Evolutionary conservation across 1,140 invertebrate genomes (phyloP).

Genomic region (Aphidius ervi): DNA sequence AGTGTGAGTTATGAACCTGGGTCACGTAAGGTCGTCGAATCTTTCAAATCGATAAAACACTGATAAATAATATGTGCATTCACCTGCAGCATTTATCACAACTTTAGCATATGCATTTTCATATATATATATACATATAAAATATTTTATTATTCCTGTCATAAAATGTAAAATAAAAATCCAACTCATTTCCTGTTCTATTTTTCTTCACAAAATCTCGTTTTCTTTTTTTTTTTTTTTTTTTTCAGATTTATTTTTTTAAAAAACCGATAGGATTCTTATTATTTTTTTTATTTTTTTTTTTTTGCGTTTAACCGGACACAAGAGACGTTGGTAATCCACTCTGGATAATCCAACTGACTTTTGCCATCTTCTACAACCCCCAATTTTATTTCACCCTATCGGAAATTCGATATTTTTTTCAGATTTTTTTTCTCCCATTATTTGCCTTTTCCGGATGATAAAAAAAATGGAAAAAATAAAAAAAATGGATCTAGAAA

Average conservation of each 20-base stretch:
- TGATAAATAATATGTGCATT: slow-evolving; percentile 34
- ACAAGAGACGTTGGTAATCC: slow-evolving; percentile 14
- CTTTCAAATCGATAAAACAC: slow-evolving; percentile 36
- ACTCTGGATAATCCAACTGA: slow-evolving; percentile 16
- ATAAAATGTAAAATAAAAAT: too few species aligned
- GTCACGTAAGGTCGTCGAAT: slow-evolving; percentile 35
- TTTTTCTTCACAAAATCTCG: not conserved
- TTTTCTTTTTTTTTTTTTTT: not conserved
- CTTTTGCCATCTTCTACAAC: not conserved
- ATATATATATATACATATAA: too few species aligned
- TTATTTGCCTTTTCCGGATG: not conserved
- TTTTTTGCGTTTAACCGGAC: slow-evolving; percentile 11
- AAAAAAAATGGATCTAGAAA: too few species aligned
- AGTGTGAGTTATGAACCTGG: slow-evolving; percentile 32
- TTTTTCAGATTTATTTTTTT: not conserved
- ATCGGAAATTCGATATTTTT: slow-evolving; percentile 6
- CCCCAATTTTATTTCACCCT: not conserved
- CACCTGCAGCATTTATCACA: not conserved
- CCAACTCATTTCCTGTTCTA: not conserved
- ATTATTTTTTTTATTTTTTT: too few species aligned
- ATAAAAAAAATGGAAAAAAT: not conserved
- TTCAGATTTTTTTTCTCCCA: not conserved
- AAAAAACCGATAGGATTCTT: not conserved
- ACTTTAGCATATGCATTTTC: too few species aligned
- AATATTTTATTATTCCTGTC: too few species aligned